phyloP scores from a whole-genome alignment of 2,888 invertebrate genomes.

The Frankliniella intonsa region DNA sequence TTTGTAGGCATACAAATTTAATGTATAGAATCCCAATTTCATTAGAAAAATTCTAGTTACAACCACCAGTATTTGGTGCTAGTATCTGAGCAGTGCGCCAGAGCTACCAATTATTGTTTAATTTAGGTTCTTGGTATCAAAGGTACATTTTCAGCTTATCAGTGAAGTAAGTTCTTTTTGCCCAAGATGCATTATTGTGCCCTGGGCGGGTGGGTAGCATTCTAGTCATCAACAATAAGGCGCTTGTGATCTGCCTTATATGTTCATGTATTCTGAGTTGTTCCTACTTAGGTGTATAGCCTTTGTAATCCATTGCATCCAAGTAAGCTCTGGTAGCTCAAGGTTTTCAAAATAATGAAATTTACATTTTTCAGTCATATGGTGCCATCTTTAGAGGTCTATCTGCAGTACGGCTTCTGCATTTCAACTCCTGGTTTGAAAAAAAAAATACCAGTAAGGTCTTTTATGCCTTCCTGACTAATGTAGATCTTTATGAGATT shows the following conservation, averaged over 20 bases:
- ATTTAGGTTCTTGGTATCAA: not conserved
- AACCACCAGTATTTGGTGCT: not conserved
- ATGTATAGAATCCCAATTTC: slow-evolving; percentile 11
- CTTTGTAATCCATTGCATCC: not conserved
- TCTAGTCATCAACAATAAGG: slow-evolving; percentile 13
- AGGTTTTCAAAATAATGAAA: slow-evolving; percentile 28
- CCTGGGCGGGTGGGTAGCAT: slow-evolving; percentile 18
- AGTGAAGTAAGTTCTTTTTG: slow-evolving; percentile 18
- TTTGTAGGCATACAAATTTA: slow-evolving; percentile 1
- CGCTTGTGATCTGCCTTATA: slow-evolving; percentile 4
- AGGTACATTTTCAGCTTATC: slow-evolving; percentile 4
- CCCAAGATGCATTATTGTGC: slow-evolving; percentile 22
- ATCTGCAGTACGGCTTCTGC: slow-evolving; percentile 34
- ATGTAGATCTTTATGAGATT: slow-evolving; percentile 38
- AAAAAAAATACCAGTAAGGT: slow-evolving; percentile 33
- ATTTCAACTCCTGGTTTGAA: slow-evolving; percentile 30
- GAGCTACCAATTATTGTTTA: not conserved
- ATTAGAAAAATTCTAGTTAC: not conserved
- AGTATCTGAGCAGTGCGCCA: not conserved
- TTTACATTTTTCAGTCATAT: slow-evolving; percentile 34
- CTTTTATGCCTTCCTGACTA: slow-evolving; percentile 36
- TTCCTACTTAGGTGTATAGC: slow-evolving; percentile 1
- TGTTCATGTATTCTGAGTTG: slow-evolving; percentile 5
- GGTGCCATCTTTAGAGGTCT: slow-evolving; percentile 36
- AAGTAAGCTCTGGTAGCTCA: slow-evolving; percentile 35